These are phyloP conservation scores for Rotaria socialis DNA, from an alignment of 2,888 invertebrate species.

Conservation along the genomic window DNA sequence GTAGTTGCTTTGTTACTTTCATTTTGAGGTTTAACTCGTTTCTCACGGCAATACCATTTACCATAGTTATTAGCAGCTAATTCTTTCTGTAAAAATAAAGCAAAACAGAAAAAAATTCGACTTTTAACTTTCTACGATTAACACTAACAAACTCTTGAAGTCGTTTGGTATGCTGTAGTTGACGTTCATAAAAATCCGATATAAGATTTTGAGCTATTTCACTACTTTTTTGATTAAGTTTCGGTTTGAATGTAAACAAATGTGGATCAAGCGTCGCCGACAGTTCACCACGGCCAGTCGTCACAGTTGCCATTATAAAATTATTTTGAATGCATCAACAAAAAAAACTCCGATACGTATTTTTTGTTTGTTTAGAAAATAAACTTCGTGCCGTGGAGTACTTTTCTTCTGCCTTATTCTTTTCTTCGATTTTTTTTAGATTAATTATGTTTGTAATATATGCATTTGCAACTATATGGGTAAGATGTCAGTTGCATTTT, in stretches of 20 bases:
- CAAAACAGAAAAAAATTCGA: too few relatives aligned
- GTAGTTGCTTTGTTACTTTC: neutral
- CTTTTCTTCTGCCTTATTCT: neutral
- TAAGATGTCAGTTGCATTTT: neutral
- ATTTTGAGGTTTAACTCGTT: slow-evolving; percentile 13
- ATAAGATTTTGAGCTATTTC: slow-evolving; percentile 15
- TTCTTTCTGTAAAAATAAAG: neutral
- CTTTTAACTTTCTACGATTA: neutral
- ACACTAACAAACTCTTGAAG: slow-evolving; percentile 4
- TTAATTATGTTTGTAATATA: neutral
- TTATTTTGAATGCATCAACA: neutral
- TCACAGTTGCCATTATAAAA: neutral
- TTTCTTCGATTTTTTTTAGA: neutral
- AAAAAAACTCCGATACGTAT: neutral
- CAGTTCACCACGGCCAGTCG: neutral
- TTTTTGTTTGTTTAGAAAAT: neutral
- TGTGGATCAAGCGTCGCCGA: slow-evolving; percentile 50
- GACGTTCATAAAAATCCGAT: slow-evolving; percentile 36
- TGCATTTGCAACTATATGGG: neutral
- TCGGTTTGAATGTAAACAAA: slow-evolving; percentile 49
- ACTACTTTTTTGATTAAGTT: slow-evolving; percentile 38
- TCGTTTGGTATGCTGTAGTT: slow-evolving; percentile 33
- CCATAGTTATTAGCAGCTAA: neutral
- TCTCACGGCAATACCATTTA: neutral
- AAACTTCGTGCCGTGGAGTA: neutral